Evolutionary conservation across 2,888 invertebrate species (phyloP).

Genomic region (Monoplex corrugatus): DNA sequence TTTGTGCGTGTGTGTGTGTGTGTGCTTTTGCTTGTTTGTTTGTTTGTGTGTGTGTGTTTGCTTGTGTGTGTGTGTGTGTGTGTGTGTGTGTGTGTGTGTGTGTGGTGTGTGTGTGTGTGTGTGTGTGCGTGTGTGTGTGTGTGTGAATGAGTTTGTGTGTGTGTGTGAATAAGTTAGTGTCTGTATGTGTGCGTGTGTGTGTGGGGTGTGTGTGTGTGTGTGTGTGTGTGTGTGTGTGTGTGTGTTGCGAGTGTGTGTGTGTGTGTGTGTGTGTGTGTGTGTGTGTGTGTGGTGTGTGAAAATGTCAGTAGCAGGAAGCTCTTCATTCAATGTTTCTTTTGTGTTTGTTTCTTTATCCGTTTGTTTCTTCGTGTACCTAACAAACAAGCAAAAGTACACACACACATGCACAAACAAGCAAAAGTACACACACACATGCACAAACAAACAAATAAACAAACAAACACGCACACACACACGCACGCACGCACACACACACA

Average conservation of each 20-base stretch:
- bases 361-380: too few relatives aligned
- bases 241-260: not conserved
- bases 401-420: too few relatives aligned
- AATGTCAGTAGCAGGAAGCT: too few relatives aligned
- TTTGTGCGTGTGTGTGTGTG: not conserved
- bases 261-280: not conserved
- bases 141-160: not conserved
- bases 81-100: not conserved
- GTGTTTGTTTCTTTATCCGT: not conserved
- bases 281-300: too few relatives aligned
- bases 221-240: constrained; percentile 1
- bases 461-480: too few relatives aligned
- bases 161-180: not conserved
- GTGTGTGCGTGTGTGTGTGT: not conserved
- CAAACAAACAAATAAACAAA: too few relatives aligned
- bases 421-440: too few relatives aligned
- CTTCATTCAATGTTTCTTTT: too few relatives aligned
- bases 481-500: too few relatives aligned
- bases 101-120: not conserved
- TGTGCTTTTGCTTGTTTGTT: too few relatives aligned
- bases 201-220: not conserved
- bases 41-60: too few relatives aligned
- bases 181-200: not conserved
- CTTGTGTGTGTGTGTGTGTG: constrained; percentile 1
- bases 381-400: too few relatives aligned